phyloP scores from a whole-genome alignment of 2,888 invertebrate species.

The Nomada ferruginata region DNA sequence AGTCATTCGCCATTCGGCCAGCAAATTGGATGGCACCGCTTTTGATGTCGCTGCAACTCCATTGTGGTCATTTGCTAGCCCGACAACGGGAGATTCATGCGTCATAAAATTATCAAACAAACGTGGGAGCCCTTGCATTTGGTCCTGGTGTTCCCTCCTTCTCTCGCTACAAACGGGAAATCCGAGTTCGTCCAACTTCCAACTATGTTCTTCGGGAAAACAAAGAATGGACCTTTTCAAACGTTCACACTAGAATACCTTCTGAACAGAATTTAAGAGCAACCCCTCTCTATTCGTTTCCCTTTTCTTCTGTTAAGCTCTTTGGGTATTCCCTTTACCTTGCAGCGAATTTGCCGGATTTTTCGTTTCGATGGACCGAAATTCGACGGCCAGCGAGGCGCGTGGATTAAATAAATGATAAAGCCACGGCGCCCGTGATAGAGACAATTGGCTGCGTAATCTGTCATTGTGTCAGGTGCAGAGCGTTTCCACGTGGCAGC shows the following conservation, averaged over 20 bases:
- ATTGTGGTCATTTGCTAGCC: constrained; percentile 55
- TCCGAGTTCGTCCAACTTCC: neutral
- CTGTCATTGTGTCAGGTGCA: constrained; percentile 67
- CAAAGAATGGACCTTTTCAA: no score
- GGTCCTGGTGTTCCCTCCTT: constrained; percentile 5
- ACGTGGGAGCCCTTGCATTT: constrained; percentile 36
- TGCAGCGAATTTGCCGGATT: neutral
- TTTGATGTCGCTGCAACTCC: constrained; percentile 49
- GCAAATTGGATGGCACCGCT: constrained; percentile 48
- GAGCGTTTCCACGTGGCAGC: constrained; percentile 46
- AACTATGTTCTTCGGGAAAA: no score
- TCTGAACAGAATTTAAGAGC: no score
- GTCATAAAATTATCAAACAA: constrained; percentile 57
- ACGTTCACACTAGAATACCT: no score
- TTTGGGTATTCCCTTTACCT: no score
- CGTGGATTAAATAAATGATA: constrained; percentile 68
- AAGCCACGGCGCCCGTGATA: constrained; percentile 56
- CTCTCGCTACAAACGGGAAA: constrained; percentile 1
- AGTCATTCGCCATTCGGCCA: constrained; percentile 42
- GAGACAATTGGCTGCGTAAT: constrained; percentile 63
- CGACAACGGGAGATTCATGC: constrained; percentile 48
- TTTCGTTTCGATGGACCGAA: constrained; percentile 41
- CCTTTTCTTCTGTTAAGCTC: no score
- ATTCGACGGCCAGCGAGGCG: constrained; percentile 32
- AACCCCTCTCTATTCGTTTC: no score